phyloP scores from a whole-genome alignment of 2,888 invertebrate species.

The Epinotia nisella region DNA sequence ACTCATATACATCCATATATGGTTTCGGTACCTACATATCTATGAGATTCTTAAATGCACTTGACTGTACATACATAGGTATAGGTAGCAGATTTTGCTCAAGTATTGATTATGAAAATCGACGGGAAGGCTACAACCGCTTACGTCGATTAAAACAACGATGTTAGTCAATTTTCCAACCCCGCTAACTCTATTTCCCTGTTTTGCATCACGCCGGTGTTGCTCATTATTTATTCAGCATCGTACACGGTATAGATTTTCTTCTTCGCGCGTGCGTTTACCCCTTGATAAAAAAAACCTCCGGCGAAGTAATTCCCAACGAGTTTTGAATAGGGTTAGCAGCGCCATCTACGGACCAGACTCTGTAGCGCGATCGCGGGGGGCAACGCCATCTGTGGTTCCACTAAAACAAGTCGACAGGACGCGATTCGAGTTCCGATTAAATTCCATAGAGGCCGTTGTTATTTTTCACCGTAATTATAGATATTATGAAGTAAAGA shows the following conservation, averaged over 20 bases:
- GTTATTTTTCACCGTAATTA: slow-evolving; percentile 22
- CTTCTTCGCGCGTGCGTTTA: slow-evolving; percentile 41
- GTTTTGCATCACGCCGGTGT: slow-evolving; percentile 33
- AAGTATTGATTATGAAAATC: slow-evolving; percentile 5
- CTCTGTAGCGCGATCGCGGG: not conserved
- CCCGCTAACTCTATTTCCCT: slow-evolving; percentile 35
- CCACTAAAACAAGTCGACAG: not conserved
- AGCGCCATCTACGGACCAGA: slow-evolving; percentile 31
- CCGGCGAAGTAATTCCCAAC: slow-evolving; percentile 7
- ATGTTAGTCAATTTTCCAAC: slow-evolving; percentile 13
- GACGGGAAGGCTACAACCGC: slow-evolving; percentile 12
- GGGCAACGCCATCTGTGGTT: slow-evolving; percentile 30
- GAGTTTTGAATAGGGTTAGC: slow-evolving; percentile 26
- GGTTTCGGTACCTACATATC: too few species aligned
- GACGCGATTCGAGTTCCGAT: slow-evolving; percentile 9
- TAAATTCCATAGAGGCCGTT: slow-evolving; percentile 35
- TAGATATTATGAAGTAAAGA: not conserved
- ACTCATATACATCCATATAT: too few species aligned
- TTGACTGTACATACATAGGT: too few species aligned
- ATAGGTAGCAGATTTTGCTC: too few species aligned
- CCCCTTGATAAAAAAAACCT: slow-evolving; percentile 19
- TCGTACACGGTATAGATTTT: slow-evolving; percentile 41
- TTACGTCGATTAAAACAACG: slow-evolving; percentile 17
- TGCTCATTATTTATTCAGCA: slow-evolving; percentile 42
- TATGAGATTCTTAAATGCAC: too few species aligned